Base-by-base conservation (phyloP, 1,140 invertebrate species). In the Holotrichia oblita region DNA sequence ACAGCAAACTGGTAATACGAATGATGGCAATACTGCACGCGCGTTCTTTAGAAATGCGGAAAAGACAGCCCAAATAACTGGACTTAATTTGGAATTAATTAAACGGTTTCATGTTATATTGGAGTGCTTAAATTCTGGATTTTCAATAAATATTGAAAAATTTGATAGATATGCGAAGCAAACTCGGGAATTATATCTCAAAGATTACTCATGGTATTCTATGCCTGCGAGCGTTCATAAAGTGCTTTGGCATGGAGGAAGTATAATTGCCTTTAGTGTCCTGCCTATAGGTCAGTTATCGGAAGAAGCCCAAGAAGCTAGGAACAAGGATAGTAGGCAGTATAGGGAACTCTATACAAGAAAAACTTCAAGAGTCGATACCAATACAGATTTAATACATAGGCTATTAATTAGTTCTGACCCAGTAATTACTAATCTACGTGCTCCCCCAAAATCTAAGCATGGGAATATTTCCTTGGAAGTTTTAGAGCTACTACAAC, bases 351-450 rank as follows among this genome's bases (percentile, higher is more conserved):
- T 48, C n/a, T 69, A 69, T 69, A 22, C 64, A 14, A 69, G 64
- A 69, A 20, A 27, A 69, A 24, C 64, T 9, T 69, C 64, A 69
- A 69, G 64, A 69, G 20, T 20, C 22, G 64, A 69, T 69, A 69
- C 64, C 24, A 69, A 69, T 27, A 20, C 17, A 69, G 64, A 69
- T 27, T 22, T 69, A 22, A 14, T 69, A 69, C 17, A 24, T 69
- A 22, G 17, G 20, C 20, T 69, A 69, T 22, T 69, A 69, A 69
- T 69, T 69, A 22, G 17, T 69, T 69, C 64, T 10, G 64, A 69
- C 20, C 64, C 64, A 22, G 24, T 69, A 20, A 69, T 69, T 22
- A 12, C 64, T 69, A 69, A 69, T 24, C 44, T 48, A 48, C 44
- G 44, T 48, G 44, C 44, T 48, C 44, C 44, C n/a, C 44, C 44